Evolutionary conservation across 1,140 invertebrate species (phyloP).

Genomic region (Whitmania pigra): DNA sequence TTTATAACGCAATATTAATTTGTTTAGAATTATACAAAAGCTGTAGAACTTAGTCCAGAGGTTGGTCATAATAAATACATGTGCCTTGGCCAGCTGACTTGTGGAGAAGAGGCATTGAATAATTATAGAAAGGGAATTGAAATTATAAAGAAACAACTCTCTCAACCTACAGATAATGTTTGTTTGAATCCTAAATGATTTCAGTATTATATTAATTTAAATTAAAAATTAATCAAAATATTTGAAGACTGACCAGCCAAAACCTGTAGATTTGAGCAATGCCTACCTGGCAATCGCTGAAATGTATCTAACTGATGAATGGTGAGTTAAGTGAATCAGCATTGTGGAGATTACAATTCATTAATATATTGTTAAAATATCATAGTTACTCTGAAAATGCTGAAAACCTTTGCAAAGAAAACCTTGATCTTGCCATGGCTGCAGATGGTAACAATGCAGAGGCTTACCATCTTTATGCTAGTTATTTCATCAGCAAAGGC

Average conservation of each 20-base stretch:
- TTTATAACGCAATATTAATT: not conserved
- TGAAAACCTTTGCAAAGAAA: not conserved
- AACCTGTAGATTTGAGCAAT: slow-evolving; percentile 6
- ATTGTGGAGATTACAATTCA: no score
- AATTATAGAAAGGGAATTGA: not conserved
- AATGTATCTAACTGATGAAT: slow-evolving; percentile 8
- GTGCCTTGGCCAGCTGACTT: slow-evolving; percentile 4
- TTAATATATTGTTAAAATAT: not conserved
- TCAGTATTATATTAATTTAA: no score
- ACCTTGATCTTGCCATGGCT: not conserved
- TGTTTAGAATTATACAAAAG: not conserved
- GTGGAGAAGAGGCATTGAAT: not conserved
- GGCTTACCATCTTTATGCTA: not conserved
- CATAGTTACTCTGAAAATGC: not conserved
- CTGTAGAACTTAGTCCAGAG: not conserved
- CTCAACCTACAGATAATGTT: not conserved
- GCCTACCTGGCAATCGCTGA: slow-evolving; percentile 1
- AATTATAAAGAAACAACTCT: slow-evolving; percentile 4
- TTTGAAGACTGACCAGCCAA: not conserved
- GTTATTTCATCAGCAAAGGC: slow-evolving; percentile 1
- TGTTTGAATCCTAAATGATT: no score
- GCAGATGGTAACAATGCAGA: not conserved
- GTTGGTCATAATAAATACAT: not conserved
- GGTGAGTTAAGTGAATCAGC: not conserved
- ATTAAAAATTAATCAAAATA: no score